Evolutionary conservation across 2,797 vertebrate genomes (phyloP).

Genomic region (Silurus aristotelis): DNA sequence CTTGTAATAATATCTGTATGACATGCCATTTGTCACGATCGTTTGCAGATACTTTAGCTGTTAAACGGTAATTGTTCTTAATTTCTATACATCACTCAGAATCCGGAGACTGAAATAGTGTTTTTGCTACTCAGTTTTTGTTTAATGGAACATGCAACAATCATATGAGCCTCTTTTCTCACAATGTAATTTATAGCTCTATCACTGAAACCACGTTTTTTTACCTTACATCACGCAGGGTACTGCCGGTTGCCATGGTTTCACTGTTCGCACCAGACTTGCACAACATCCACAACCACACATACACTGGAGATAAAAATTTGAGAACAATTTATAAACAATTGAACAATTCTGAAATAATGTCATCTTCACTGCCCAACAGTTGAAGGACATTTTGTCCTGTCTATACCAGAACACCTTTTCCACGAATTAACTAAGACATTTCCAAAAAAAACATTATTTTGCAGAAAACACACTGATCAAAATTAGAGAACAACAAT

Average conservation of each 20-base stretch:
- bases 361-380: too few relatives aligned
- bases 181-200: not conserved
- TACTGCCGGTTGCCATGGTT: not conserved
- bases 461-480: too few relatives aligned
- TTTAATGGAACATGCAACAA: not conserved
- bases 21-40: not conserved
- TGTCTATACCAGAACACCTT: too few relatives aligned
- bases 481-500: too few relatives aligned
- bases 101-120: not conserved
- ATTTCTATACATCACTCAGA: not conserved
- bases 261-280: not conserved
- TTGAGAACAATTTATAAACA: too few relatives aligned
- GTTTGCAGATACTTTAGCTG: not conserved
- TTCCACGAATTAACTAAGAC: too few relatives aligned
- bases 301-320: not conserved
- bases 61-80: not conserved
- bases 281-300: not conserved
- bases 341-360: too few relatives aligned
- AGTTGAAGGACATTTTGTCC: too few relatives aligned
- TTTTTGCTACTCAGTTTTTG: not conserved
- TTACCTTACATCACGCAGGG: not conserved
- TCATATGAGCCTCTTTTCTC: not conserved
- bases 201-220: not conserved
- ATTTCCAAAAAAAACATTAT: too few relatives aligned
- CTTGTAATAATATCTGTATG: slow-evolving; percentile 12